Percentiles rank a stretch among this genome's conserved stretches.
phyloP scores from a whole-genome alignment of 2,888 invertebrate genomes.

The Tethea ocularis region DNA sequence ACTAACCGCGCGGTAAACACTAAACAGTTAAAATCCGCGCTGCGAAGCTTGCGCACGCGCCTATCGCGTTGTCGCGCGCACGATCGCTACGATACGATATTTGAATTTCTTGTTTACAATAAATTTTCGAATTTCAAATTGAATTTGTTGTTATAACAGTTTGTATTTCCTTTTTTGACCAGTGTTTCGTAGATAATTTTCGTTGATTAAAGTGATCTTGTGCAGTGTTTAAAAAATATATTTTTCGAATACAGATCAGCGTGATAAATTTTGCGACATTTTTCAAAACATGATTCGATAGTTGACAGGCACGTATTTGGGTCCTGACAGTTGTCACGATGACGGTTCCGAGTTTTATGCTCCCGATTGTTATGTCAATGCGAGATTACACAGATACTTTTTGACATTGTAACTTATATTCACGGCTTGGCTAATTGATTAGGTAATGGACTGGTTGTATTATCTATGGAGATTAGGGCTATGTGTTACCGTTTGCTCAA shows the following conservation, averaged over 20 bases:
- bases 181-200: neutral
- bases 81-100: slow-evolving; percentile 17
- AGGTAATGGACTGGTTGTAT: slow-evolving; percentile 24
- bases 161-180: neutral
- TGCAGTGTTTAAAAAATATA: neutral
- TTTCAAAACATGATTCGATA: neutral
- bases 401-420: slow-evolving; percentile 46
- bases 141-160: neutral
- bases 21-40: slow-evolving; percentile 70
- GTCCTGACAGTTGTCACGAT: slow-evolving; percentile 31
- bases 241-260: neutral
- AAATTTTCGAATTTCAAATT: neutral
- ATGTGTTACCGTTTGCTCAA: slow-evolving; percentile 5
- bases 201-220: neutral
- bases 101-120: slow-evolving; percentile 7
- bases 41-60: slow-evolving; percentile 77
- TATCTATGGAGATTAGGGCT: slow-evolving; percentile 11
- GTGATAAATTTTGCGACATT: neutral
- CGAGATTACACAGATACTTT: slow-evolving; percentile 41
- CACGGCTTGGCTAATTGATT: slow-evolving; percentile 39
- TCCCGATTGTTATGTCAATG: slow-evolving; percentile 43
- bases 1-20: slow-evolving; percentile 45
- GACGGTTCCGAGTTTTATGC: slow-evolving; percentile 28
- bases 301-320: neutral
- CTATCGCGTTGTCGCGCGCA: slow-evolving; percentile 25